Evolutionary conservation across 92 coral and sea anemone genomes (phyloP), one percentile per base, ranked within the genome.

Genomic region (Umimayanthus chanpuru): DNA sequence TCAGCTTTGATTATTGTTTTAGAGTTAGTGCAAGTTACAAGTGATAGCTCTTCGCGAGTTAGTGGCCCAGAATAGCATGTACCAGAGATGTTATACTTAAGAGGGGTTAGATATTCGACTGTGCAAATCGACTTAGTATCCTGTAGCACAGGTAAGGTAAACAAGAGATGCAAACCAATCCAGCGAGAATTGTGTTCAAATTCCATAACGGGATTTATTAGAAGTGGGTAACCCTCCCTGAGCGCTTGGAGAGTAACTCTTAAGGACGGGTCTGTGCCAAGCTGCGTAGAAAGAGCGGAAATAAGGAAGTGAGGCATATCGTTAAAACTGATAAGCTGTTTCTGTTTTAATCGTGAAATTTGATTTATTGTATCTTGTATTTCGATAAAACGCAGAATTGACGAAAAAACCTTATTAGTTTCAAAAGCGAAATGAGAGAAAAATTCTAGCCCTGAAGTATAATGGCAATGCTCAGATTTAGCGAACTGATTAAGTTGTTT

Each of bases 341-440:
- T 77, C 7, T 11, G 55, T 44, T 89, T 75, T 1, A 88, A 1
- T 67, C 75, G 41, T 0, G 81, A 66, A 0, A 87, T 4, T 38
- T 87, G 93, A 20, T 50, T 77, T 20, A n/a, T n/a, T n/a, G n/a
- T n/a, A n/a, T n/a, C n/a, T n/a, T n/a, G n/a, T n/a, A 91, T 77
- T 41, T 91, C 91, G 2, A 79, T 55, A 39, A 91, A 55, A 3
- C 89, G 87, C 5, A 91, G 15, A 18, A 91, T 73, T 0, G 94
- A 85, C 2, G 50, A 28, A 25, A 91, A 88, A 2, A 81, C 79
- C 39, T 85, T 88, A 25, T 77, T 85, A 0, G 85, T 64, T 74
- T 91, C 94, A 30, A 85, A 85, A 5, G 91, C 65, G 40, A 76
- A 80, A 30, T 70, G 71, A 0, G 94, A 80, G 5, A 73, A 15